Evolutionary conservation across 2,797 vertebrate species (phyloP).

Genomic region (Adelosebastes latens): DNA sequence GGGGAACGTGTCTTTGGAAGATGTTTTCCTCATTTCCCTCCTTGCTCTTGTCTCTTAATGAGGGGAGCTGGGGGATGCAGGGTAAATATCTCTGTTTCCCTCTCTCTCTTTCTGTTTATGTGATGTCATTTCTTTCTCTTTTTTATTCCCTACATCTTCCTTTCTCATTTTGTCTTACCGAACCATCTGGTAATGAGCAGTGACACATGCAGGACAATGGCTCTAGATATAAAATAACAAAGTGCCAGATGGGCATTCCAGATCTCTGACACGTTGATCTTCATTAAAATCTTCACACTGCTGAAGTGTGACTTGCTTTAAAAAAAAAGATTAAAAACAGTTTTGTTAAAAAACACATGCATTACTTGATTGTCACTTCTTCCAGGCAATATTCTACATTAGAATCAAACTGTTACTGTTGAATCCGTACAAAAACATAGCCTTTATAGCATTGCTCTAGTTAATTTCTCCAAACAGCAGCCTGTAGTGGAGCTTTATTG

Average conservation of each 20-base stretch:
- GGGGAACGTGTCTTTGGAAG: slow-evolving; percentile 34
- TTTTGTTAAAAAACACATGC: slow-evolving; percentile 49
- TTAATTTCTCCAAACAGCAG: slow-evolving; percentile 50
- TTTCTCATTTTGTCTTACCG: slow-evolving; percentile 42
- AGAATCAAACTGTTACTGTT: neutral
- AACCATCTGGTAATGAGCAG: slow-evolving; percentile 69
- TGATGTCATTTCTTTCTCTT: slow-evolving; percentile 35
- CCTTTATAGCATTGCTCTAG: slow-evolving; percentile 2
- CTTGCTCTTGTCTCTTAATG: slow-evolving; percentile 60
- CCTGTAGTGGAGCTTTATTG: slow-evolving; percentile 51
- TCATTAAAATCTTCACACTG: slow-evolving; percentile 66
- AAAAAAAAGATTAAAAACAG: slow-evolving; percentile 46
- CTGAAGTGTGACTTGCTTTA: slow-evolving; percentile 53
- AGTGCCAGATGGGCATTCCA: slow-evolving; percentile 58
- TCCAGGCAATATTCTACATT: neutral
- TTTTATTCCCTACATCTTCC: slow-evolving; percentile 34
- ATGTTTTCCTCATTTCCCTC: slow-evolving; percentile 51
- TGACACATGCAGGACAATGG: slow-evolving; percentile 59
- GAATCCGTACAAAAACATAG: neutral
- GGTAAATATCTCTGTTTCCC: slow-evolving; percentile 43
- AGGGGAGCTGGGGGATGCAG: slow-evolving; percentile 36
- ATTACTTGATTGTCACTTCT: slow-evolving; percentile 26
- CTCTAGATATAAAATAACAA: slow-evolving; percentile 55
- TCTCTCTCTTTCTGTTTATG: slow-evolving; percentile 17
- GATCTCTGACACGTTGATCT: slow-evolving; percentile 66